These are phyloP conservation scores for Camelus dromedarius DNA, from an alignment of 2,113 vertebrate genomes.

Conservation along the genomic window DNA sequence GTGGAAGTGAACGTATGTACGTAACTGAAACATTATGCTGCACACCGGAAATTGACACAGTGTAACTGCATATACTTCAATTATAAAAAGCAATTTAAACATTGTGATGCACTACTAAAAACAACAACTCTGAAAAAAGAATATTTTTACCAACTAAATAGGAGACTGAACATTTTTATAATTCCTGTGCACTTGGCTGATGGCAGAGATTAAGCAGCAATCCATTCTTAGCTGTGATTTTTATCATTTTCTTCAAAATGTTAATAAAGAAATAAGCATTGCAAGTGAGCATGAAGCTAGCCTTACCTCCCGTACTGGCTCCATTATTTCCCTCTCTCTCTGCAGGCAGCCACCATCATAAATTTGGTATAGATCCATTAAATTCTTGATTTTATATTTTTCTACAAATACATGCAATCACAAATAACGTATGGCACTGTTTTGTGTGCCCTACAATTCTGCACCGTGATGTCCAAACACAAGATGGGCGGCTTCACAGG, in stretches of 20 bases:
- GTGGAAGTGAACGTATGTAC: no score
- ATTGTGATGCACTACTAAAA: background rate
- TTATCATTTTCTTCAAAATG: slow-evolving; percentile 63
- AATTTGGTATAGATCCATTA: slow-evolving; percentile 14
- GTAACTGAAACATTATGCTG: no score
- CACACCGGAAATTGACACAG: no score
- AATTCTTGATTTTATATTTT: slow-evolving; percentile 25
- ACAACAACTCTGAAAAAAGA: slow-evolving; percentile 12
- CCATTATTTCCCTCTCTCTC: background rate
- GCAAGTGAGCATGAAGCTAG: background rate
- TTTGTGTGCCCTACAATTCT: background rate
- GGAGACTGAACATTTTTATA: slow-evolving; percentile 64
- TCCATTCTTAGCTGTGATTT: slow-evolving; percentile 67
- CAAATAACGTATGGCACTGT: background rate
- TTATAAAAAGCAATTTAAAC: slow-evolving; percentile 36
- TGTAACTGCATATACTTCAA: no score
- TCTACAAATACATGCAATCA: background rate
- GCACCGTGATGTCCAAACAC: background rate
- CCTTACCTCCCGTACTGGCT: background rate
- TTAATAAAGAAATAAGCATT: slow-evolving; percentile 8
- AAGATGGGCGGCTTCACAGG: background rate
- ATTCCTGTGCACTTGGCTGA: slow-evolving; percentile 64
- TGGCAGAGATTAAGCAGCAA: slow-evolving; percentile 58
- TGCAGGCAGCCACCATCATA: background rate
- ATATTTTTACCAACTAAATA: slow-evolving; percentile 20